Base-by-base conservation (phyloP, 64 coral and sea anemone genomes). In the Porites australiensis region DNA sequence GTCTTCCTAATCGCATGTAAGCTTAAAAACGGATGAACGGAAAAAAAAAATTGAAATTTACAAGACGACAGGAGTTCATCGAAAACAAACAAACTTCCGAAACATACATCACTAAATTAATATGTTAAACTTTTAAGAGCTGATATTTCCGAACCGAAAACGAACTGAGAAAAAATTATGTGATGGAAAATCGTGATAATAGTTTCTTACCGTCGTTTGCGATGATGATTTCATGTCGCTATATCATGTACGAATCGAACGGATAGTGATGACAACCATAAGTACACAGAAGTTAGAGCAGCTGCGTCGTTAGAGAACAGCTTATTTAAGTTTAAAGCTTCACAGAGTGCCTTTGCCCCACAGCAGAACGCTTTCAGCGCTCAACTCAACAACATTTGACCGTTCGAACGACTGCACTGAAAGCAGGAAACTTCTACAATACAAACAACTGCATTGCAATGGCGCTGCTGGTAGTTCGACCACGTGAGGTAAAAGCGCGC, bases 141-240 rank as follows among this genome's bases (percentile, higher is more conserved):
- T 57, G 54, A 57, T 3, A 57, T 57, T 57, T 57, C 54, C 54
- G 2, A 57, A 50, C 13, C 4, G 16, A 6, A 7, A 76, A 6
- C 37, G 50, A 76, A 76, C 3, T 5, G 18, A n/a, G 46, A 3
- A 49, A 13, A 75, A 15, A 74, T 50, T 14, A 27, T 14, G 8
- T 18, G 3, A 49, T 16, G 4, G 13, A 2, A 76, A 50, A 76
- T 3, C 14, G 13, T 44, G 18, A 70, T 37, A 44, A 72, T 43
- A 8, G 12, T 7, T 13, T 49, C 15, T 50, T 76, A 19, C 73
- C 73, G 46, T 76, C 73, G 19, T 76, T 50, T 76, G 73, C 8
- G 73, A 45, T 76, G 73, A 45, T 76, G 45, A 76, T 76, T 76
- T 76, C 73, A 76, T 76, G 45, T 50, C 73, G 73, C 54, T 57